Conservation (phyloP, 53 echinoderm and acorn worm genomes). For the Henricia sp. region DNA sequence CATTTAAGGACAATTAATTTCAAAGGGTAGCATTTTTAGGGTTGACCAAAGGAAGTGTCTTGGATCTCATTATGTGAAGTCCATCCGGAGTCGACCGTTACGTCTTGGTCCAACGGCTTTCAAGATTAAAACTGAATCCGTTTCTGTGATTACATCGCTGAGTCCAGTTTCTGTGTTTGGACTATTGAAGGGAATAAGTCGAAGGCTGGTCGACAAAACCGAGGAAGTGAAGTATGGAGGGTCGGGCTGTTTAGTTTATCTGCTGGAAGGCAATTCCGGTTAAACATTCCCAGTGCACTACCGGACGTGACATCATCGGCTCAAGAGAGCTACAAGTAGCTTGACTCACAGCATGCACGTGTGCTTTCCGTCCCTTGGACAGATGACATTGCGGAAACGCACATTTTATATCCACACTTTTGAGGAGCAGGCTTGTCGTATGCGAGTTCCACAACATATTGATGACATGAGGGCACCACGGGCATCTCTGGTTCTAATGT, state of each 20-base stretch:
- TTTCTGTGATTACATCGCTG: neutral
- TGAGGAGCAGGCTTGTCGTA: neutral
- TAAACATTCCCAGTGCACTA: conserved; percentile 50
- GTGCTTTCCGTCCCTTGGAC: conserved; percentile 17
- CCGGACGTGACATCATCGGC: conserved; percentile 49
- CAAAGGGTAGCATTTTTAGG: no score
- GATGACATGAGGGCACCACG: no score
- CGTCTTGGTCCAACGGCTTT: neutral
- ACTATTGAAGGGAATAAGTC: neutral
- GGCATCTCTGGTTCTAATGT: no score
- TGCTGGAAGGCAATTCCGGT: neutral
- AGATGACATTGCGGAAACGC: conserved; percentile 1
- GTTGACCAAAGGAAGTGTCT: no score
- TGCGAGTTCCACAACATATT: no score
- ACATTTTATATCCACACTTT: neutral
- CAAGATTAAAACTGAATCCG: neutral
- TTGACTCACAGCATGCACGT: conserved; percentile 54
- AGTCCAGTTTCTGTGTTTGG: neutral
- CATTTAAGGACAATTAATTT: no score
- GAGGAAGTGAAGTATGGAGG: conserved; percentile 19
- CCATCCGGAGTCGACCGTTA: neutral
- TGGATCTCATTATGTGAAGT: neutral
- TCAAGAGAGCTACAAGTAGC: conserved; percentile 19
- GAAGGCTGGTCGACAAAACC: neutral
- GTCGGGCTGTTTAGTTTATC: neutral